Evolutionary conservation across 2,113 vertebrate species (phyloP).

Genomic region (Pseudonaja textilis): DNA sequence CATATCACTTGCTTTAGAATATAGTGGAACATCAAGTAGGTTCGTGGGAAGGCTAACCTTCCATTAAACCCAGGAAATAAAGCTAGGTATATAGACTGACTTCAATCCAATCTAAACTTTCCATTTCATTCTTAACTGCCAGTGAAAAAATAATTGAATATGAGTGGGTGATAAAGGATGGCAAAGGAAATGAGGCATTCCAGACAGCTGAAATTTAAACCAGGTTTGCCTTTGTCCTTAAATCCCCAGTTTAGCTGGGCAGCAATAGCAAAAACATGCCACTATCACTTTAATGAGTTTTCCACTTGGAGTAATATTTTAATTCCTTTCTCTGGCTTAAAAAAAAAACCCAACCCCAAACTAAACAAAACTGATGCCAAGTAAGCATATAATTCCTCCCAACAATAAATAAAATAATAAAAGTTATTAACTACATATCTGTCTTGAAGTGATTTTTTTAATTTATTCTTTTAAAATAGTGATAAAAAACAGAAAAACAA

Average conservation of each 20-base stretch:
- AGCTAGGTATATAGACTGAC: background rate
- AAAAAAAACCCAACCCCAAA: background rate
- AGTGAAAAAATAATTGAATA: background rate
- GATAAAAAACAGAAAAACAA: background rate
- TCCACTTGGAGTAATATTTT: background rate
- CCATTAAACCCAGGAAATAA: background rate
- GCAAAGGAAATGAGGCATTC: background rate
- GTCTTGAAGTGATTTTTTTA: background rate
- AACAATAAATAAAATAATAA: background rate
- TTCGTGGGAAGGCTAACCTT: background rate
- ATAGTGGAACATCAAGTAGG: background rate
- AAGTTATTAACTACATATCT: background rate
- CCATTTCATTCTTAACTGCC: background rate
- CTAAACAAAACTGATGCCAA: background rate
- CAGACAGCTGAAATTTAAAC: background rate
- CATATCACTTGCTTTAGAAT: background rate
- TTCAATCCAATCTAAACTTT: background rate
- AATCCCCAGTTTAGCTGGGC: background rate
- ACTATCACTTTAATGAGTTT: constrained; percentile 6
- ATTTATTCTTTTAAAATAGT: background rate
- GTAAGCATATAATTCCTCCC: background rate
- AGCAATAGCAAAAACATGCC: background rate
- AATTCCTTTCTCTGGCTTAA: background rate
- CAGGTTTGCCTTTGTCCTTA: background rate
- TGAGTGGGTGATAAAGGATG: background rate